These are phyloP conservation scores for Drosophila nr. fundita DNA, from an alignment of 2,888 invertebrate genomes.

Conservation along the genomic window DNA sequence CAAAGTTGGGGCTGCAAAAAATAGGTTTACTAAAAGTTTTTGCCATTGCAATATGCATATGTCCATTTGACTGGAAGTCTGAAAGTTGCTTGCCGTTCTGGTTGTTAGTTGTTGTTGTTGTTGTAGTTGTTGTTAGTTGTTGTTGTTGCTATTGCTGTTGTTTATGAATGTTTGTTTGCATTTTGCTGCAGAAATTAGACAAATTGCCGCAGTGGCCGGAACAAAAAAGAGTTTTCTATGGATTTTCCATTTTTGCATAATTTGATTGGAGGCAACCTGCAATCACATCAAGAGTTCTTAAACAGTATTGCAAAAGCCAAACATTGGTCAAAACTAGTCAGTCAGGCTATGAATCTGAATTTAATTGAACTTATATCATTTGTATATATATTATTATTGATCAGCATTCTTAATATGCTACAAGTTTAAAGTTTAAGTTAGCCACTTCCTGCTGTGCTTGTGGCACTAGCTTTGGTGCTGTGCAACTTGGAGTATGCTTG, in stretches of 20 bases:
- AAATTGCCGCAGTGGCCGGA: conserved; percentile 55
- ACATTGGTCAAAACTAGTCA: background rate
- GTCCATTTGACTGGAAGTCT: conserved; percentile 44
- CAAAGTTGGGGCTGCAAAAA: conserved; percentile 36
- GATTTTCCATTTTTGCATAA: conserved; percentile 29
- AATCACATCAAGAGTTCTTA: background rate
- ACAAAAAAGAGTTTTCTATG: conserved; percentile 23
- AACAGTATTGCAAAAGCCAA: background rate
- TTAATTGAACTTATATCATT: background rate
- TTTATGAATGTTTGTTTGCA: conserved; percentile 56
- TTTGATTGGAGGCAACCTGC: conserved; percentile 20
- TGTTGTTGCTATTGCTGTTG: conserved; percentile 23
- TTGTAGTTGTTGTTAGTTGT: background rate
- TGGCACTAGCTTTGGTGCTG: conserved; percentile 24
- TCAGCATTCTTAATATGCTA: too few relatives aligned
- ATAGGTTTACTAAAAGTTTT: conserved; percentile 57
- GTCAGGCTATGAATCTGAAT: background rate
- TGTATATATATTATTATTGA: background rate
- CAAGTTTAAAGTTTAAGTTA: background rate
- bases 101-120: conserved; percentile 8
- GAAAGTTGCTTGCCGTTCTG: conserved; percentile 11
- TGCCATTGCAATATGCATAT: conserved; percentile 64
- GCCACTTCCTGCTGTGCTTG: background rate
- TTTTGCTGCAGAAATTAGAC: conserved; percentile 58
- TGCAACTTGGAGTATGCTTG: conserved; percentile 66